A percentile compares a stretch with the other conserved stretches of the same genome.
Conservation (phyloP, 2,888 invertebrate genomes). For the Caenorhabditis doughertyi region DNA sequence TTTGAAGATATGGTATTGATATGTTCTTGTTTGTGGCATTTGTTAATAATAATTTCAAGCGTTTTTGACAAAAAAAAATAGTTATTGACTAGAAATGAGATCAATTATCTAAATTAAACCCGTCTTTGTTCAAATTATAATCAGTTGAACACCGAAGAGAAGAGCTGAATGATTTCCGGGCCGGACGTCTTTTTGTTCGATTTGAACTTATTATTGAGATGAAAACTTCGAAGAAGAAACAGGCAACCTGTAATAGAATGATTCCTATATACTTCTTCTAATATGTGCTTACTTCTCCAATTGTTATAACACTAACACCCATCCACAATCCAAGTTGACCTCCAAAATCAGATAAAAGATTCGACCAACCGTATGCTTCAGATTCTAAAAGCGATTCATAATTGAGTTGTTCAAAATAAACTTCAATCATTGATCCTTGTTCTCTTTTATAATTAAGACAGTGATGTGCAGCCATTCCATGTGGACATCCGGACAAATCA, state of each 20-base stretch:
- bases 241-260: slow-evolving; percentile 32
- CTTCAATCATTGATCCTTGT: slow-evolving; percentile 76
- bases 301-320: slow-evolving; percentile 78
- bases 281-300: slow-evolving; percentile 70
- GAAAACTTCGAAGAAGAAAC: slow-evolving; percentile 57
- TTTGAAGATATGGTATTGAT: too few relatives aligned
- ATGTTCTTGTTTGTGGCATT: too few relatives aligned
- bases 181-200: slow-evolving; percentile 54
- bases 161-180: slow-evolving; percentile 59
- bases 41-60: too few relatives aligned
- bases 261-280: background rate
- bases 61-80: slow-evolving; percentile 28
- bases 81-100: slow-evolving; percentile 1
- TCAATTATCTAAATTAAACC: slow-evolving; percentile 56
- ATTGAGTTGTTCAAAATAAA: slow-evolving; percentile 81
- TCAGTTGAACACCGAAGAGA: slow-evolving; percentile 61
- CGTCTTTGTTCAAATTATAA: slow-evolving; percentile 65
- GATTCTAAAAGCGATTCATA: slow-evolving; percentile 79
- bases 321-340: slow-evolving; percentile 80
- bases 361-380: slow-evolving; percentile 80
- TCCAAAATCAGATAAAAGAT: slow-evolving; percentile 81
- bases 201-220: slow-evolving; percentile 50
- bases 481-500: slow-evolving; percentile 75
- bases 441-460: slow-evolving; percentile 78
- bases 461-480: slow-evolving; percentile 72